phyloP scores from a whole-genome alignment of 2,797 vertebrate species.

The Coendou prehensilis region DNA sequence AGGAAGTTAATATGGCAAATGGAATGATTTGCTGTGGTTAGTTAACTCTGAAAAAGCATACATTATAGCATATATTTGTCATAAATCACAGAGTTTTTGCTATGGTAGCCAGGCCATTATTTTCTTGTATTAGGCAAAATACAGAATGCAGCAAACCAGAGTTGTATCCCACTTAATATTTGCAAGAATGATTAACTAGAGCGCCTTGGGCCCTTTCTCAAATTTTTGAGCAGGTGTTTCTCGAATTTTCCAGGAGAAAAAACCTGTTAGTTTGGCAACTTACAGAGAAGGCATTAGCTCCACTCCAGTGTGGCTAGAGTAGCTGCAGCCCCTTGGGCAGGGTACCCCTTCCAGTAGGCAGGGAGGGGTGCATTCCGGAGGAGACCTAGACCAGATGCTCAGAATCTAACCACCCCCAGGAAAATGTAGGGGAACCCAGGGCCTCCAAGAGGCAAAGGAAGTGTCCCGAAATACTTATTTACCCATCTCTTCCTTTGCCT shows the following conservation, averaged over 20 bases:
- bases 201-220: constrained; percentile 72
- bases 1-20: neutral
- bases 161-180: constrained; percentile 19
- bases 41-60: neutral
- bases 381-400: neutral
- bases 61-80: neutral
- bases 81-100: constrained; percentile 44
- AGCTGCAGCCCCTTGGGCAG: neutral
- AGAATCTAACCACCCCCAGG: neutral
- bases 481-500: neutral
- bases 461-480: constrained; percentile 64
- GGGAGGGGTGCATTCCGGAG: accelerated
- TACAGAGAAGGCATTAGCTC: constrained; percentile 82
- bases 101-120: neutral
- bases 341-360: neutral
- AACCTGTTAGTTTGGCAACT: constrained; percentile 78
- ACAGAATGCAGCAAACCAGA: neutral
- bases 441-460: neutral
- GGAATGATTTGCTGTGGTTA: neutral
- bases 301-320: neutral
- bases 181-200: constrained; percentile 77
- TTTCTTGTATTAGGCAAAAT: constrained; percentile 55
- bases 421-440: neutral
- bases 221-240: constrained; percentile 79
- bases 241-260: constrained; percentile 78